Conservation (phyloP, 2,113 vertebrate genomes). For the Vulpes vulpes region DNA sequence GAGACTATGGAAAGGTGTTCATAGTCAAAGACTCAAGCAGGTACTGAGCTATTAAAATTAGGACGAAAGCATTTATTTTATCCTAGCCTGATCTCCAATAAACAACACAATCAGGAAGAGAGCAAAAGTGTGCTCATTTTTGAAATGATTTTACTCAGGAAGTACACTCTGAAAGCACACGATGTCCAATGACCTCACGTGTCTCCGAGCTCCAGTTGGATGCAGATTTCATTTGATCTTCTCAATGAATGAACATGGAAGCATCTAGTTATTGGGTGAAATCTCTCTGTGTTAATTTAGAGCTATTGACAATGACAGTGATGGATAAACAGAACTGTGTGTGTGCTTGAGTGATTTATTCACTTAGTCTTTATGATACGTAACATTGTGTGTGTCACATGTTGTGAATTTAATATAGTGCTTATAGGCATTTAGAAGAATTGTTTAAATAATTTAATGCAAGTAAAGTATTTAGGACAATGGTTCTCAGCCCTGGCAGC, state of each 20-base stretch:
- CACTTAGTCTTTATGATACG: background rate
- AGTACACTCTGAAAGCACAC: background rate
- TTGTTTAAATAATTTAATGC: constrained; percentile 42
- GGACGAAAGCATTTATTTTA: background rate
- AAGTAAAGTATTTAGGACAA: background rate
- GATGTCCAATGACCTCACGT: background rate
- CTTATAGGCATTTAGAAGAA: background rate
- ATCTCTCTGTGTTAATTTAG: constrained; percentile 39
- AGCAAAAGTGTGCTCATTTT: background rate
- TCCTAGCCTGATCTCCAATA: background rate
- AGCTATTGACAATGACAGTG: background rate
- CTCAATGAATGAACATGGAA: background rate
- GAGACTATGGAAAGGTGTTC: background rate
- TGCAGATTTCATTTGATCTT: constrained; percentile 23
- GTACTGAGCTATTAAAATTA: background rate
- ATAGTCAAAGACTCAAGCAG: background rate
- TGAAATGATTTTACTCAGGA: background rate
- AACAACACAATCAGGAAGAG: background rate
- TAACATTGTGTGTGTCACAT: background rate
- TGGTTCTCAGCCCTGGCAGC: background rate
- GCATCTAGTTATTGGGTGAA: background rate
- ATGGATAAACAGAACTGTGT: background rate
- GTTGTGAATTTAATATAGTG: background rate
- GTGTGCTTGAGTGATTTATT: background rate
- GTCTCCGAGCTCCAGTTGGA: background rate